These are phyloP conservation scores for Phalacrocorax brasilianus DNA, from an alignment of 2,113 vertebrate species.

Conservation along the genomic window DNA sequence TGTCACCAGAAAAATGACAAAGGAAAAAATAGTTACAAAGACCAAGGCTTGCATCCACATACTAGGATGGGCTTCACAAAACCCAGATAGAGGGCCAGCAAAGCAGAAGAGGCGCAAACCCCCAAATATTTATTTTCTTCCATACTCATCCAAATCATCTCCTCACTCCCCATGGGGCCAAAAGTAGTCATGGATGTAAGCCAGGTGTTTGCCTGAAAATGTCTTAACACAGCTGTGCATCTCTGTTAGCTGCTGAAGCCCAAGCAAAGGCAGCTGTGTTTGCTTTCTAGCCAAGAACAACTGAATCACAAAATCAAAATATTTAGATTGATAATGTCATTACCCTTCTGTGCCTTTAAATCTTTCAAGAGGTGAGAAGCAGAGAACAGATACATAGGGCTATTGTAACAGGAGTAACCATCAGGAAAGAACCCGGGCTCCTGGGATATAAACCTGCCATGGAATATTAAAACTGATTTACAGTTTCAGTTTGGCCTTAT, in stretches of 20 bases:
- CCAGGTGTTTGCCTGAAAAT: background rate
- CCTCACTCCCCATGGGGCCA: background rate
- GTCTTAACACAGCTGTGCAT: background rate
- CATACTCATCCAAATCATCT: background rate
- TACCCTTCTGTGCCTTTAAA: background rate
- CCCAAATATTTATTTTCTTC: background rate
- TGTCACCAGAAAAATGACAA: background rate
- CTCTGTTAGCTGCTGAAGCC: background rate
- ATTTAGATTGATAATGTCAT: background rate
- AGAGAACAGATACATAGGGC: background rate
- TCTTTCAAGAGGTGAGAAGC: background rate
- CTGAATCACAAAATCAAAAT: background rate
- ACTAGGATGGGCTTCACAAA: background rate
- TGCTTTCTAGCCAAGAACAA: background rate
- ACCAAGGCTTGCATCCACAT: background rate
- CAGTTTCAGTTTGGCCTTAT: slow-evolving; percentile 2
- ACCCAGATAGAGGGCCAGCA: background rate
- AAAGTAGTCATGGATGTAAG: background rate
- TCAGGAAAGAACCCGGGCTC: background rate
- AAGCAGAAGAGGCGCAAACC: background rate
- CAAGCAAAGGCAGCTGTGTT: background rate
- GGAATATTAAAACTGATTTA: slow-evolving; percentile 39
- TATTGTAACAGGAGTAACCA: slow-evolving; percentile 5
- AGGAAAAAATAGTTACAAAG: background rate
- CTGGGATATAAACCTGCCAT: slow-evolving; percentile 20